Evolutionary conservation across 2,888 invertebrate species (phyloP), one percentile per base, ranked within the genome.

Genomic region (Carcina quercana): DNA sequence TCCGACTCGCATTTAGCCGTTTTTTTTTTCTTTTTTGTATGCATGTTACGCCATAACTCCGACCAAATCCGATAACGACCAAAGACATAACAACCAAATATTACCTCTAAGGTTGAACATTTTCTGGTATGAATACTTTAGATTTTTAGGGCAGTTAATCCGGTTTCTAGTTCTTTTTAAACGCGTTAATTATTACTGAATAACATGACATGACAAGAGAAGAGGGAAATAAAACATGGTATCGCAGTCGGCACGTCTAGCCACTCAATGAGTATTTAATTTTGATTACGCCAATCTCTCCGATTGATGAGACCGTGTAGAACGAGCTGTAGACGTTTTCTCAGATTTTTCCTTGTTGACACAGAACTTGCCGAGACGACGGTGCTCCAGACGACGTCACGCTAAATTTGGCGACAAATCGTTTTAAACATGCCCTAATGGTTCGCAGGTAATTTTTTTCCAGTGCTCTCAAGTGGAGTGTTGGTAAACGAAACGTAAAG

Each of bases 381-480:
- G 13, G 8, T 13, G 14, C 13, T n/a, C n/a, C n/a, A n/a, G 2
- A 29, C 19, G 13, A 21, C 10, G 8, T 29, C n/a, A 29, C 22
- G n/a, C 3, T 12, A 15, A 21, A 21, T 37, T 32, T 22, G 21
- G 25, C 14, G 26, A 25, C 27, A 38, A 38, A 35, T 41, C 35
- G 28, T 30, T 32, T 28, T 20, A 33, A 29, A 31, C 27, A 32
- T 15, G 8, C 8, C 32, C 26, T 40, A 45, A 43, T 42, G 42
- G 45, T 42, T 30, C 30, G 38, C 37, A 54, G 50, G 62, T 60
- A 62, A 59, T 62, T 61, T 59, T 20, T 57, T 51, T 53, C 45
- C 45, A 66, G 59, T 45, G 43, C 36, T 45, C 52, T 50, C 15
- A 15, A 26, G 15, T 20, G 20, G 20, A 8, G 20, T n/a, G 10